Conservation (phyloP, 2,888 invertebrate species). For the Chalcosyrphus nemorum region DNA sequence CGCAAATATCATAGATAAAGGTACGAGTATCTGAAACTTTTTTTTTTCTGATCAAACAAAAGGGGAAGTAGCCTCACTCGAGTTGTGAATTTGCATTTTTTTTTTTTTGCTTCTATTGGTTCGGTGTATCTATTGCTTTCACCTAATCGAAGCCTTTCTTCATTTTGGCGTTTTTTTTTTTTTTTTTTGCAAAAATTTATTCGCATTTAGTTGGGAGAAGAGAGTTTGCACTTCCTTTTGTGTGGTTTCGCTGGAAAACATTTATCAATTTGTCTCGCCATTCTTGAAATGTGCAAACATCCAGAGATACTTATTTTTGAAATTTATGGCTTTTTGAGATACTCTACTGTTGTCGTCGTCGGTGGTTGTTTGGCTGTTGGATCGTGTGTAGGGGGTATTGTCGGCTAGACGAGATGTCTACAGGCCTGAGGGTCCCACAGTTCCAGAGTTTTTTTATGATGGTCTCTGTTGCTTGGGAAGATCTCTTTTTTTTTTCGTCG, state of each 20-base stretch:
- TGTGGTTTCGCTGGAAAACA: neutral
- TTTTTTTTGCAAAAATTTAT: neutral
- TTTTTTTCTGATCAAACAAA: slow-evolving; percentile 8
- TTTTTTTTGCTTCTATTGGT: too few relatives aligned
- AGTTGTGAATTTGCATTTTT: slow-evolving; percentile 22
- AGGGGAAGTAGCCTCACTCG: slow-evolving; percentile 11
- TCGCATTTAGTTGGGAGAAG: neutral
- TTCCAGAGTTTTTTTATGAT: neutral
- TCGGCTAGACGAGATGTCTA: neutral
- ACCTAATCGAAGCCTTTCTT: neutral
- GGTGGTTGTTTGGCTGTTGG: too few relatives aligned
- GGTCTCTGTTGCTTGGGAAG: neutral
- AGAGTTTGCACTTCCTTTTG: neutral
- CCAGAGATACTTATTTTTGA: slow-evolving; percentile 9
- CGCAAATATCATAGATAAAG: neutral
- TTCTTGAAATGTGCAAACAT: slow-evolving; percentile 7
- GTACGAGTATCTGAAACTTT: neutral
- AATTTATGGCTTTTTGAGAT: slow-evolving; percentile 23
- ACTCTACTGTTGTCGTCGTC: neutral
- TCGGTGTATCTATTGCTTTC: slow-evolving; percentile 14
- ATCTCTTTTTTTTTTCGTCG: neutral
- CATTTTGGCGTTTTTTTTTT: neutral
- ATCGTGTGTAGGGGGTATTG: neutral
- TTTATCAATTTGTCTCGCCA: slow-evolving; percentile 3
- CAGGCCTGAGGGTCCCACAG: neutral